These are phyloP conservation scores for Ornithoptera priamus DNA, from an alignment of 2,888 invertebrate genomes.

Conservation along the genomic window DNA sequence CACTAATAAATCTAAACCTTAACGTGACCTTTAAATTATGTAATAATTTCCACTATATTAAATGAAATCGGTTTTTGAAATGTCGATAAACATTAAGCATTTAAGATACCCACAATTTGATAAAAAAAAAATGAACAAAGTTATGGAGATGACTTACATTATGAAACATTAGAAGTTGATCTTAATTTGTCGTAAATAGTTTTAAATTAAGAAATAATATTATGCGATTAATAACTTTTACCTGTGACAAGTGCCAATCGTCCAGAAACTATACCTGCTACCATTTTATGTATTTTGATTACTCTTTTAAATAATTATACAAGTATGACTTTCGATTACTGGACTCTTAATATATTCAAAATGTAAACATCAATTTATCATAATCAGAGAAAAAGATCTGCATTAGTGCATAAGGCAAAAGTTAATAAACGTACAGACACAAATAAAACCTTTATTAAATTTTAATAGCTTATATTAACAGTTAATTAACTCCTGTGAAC, in stretches of 20 bases:
- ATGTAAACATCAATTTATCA: not conserved
- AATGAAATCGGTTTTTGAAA: too few species aligned
- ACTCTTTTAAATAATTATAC: not conserved
- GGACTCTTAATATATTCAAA: not conserved
- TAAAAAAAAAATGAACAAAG: too few species aligned
- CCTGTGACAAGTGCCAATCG: slow-evolving; percentile 70
- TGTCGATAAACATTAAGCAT: too few species aligned
- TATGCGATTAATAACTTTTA: slow-evolving; percentile 38
- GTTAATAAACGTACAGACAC: not conserved
- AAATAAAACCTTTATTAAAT: too few species aligned
- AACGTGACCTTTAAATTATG: too few species aligned
- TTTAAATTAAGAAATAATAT: not conserved
- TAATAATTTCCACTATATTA: too few species aligned
- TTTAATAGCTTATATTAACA: not conserved
- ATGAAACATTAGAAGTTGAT: too few species aligned
- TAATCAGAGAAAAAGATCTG: not conserved
- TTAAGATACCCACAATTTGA: too few species aligned
- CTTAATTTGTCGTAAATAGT: too few species aligned
- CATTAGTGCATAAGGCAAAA: not conserved
- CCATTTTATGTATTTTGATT: slow-evolving; percentile 48
- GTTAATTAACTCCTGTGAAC: too few species aligned
- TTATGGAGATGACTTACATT: too few species aligned
- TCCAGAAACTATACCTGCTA: slow-evolving; percentile 62
- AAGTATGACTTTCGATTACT: not conserved
- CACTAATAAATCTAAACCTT: too few species aligned